These are phyloP conservation scores for Lipotes vexillifer DNA, from an alignment of 2,113 vertebrate genomes.

Conservation along the genomic window DNA sequence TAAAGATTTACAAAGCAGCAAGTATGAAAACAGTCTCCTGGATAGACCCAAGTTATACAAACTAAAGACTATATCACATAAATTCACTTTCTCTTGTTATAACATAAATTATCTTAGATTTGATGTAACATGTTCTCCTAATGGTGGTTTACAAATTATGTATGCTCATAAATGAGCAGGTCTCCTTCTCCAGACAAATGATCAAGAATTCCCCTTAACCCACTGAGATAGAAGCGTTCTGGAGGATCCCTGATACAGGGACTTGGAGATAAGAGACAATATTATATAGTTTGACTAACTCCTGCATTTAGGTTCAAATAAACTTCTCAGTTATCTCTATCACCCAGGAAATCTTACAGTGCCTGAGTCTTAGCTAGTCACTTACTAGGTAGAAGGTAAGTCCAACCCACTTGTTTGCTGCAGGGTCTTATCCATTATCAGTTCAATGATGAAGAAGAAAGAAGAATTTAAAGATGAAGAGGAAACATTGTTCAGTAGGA, in stretches of 20 bases:
- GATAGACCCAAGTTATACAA: not conserved
- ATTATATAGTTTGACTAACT: not conserved
- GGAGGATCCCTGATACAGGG: rapidly evolving
- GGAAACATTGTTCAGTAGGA: not conserved
- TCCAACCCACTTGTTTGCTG: not conserved
- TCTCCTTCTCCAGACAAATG: not conserved
- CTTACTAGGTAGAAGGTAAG: not conserved
- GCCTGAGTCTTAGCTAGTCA: not conserved
- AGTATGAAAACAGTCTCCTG: not conserved
- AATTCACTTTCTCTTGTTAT: not conserved
- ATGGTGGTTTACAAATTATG: not conserved
- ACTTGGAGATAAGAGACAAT: not conserved
- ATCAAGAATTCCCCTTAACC: not conserved
- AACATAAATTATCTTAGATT: not conserved
- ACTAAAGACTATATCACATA: not conserved
- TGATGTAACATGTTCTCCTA: not conserved
- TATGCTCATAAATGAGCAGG: not conserved
- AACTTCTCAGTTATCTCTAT: too few species aligned
- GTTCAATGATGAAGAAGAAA: not conserved
- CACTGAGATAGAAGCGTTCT: not conserved
- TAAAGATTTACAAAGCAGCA: not conserved
- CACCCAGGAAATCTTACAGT: not conserved
- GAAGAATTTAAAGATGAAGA: not conserved
- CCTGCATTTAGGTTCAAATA: too few species aligned
- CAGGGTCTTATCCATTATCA: not conserved